A percentile compares a stretch with the other conserved stretches of the same genome.
Evolutionary conservation across 2,113 vertebrate species (phyloP).

Genomic region (Sigmodon hispidus): DNA sequence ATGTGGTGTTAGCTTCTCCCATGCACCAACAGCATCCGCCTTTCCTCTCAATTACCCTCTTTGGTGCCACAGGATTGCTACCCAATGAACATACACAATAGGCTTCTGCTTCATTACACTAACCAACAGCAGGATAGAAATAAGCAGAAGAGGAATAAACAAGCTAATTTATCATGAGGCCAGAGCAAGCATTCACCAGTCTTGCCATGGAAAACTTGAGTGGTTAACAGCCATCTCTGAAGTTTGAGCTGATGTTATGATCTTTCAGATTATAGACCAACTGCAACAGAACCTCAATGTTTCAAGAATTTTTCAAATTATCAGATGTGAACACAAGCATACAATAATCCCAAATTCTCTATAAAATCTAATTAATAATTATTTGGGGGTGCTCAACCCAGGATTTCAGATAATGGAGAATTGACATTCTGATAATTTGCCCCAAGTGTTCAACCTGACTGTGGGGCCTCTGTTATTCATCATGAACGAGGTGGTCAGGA

Average conservation of each 20-base stretch:
- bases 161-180: slow-evolving; percentile 93
- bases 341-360: slow-evolving; percentile 17
- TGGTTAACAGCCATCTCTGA: slow-evolving; percentile 67
- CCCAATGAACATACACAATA: slow-evolving; percentile 93
- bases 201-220: slow-evolving; percentile 71
- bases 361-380: slow-evolving; percentile 45
- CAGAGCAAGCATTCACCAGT: slow-evolving; percentile 79
- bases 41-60: slow-evolving; percentile 97
- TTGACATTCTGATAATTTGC: slow-evolving; percentile 75
- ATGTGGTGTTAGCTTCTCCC: slow-evolving; percentile 90
- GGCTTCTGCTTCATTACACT: slow-evolving; percentile 95
- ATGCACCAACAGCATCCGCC: slow-evolving; percentile 88
- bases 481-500: slow-evolving; percentile 71
- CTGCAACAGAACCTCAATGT: slow-evolving; percentile 30
- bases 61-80: slow-evolving; percentile 84
- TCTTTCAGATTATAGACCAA: slow-evolving; percentile 57
- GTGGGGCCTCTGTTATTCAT: slow-evolving; percentile 74
- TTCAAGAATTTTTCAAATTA: slow-evolving; percentile 46
- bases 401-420: slow-evolving; percentile 50
- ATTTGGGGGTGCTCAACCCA: slow-evolving; percentile 34
- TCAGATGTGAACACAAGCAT: slow-evolving; percentile 63
- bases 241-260: slow-evolving; percentile 67
- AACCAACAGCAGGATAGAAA: slow-evolving; percentile 88
- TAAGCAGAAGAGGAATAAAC: slow-evolving; percentile 90
- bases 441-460: slow-evolving; percentile 64